A percentile compares a stretch with the other conserved stretches of the same genome.
These are phyloP conservation scores for Diacarnus erythraeanus DNA, from an alignment of 37 sponge, comb jelly and placozoan species.

Conservation along the genomic window DNA sequence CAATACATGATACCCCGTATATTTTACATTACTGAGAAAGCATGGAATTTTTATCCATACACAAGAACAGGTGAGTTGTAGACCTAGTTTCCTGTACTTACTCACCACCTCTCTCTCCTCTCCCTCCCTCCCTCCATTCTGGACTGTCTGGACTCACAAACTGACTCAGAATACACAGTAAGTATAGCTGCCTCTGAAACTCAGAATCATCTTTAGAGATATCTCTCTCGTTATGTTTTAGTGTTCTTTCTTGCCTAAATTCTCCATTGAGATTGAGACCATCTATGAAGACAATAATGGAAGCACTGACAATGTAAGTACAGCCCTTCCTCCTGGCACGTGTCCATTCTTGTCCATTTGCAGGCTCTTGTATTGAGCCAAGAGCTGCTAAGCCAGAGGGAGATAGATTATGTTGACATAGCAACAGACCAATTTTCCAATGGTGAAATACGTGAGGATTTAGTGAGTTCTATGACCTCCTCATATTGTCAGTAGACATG, in stretches of 20 bases:
- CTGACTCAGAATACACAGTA: conserved; percentile 44
- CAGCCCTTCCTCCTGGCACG: background rate
- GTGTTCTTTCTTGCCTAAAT: conserved; percentile 73
- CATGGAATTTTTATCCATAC: conserved; percentile 83
- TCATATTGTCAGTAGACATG: too few relatives aligned
- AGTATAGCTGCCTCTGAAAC: background rate
- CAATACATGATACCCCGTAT: conserved; percentile 62
- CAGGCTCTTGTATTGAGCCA: conserved; percentile 39
- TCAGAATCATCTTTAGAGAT: background rate
- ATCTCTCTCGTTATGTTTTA: conserved; percentile 13
- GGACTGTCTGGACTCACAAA: background rate
- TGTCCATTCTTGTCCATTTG: background rate
- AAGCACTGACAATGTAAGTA: conserved; percentile 56
- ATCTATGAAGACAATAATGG: conserved; percentile 73
- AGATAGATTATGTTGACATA: conserved; percentile 70
- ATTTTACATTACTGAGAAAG: conserved; percentile 78
- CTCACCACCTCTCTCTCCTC: background rate
- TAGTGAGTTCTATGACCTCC: conserved; percentile 4
- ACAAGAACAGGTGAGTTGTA: conserved; percentile 51
- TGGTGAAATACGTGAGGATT: conserved; percentile 29
- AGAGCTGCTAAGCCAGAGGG: conserved; percentile 52
- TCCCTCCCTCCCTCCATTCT: background rate
- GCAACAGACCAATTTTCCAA: conserved; percentile 47
- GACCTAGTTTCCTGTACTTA: background rate
- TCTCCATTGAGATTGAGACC: conserved; percentile 65